These are phyloP conservation scores for Dryobota labecula DNA, from an alignment of 2,888 invertebrate species.

Conservation along the genomic window DNA sequence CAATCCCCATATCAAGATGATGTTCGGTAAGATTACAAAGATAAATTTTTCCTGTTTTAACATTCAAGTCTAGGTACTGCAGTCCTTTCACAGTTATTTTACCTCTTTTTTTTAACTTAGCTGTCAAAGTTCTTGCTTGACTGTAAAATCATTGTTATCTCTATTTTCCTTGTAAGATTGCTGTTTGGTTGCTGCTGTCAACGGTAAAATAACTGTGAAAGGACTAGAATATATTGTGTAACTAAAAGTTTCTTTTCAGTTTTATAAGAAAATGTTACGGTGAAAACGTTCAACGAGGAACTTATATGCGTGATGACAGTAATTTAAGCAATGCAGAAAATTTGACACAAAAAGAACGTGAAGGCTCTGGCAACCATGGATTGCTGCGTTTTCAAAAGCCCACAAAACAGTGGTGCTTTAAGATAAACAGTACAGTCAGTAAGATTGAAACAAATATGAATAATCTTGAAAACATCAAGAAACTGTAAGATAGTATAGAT, in stretches of 20 bases:
- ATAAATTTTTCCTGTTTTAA: not conserved
- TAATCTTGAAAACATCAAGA: conserved; percentile 73
- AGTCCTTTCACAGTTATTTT: not conserved
- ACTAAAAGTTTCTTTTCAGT: conserved; percentile 28
- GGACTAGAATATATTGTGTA: not conserved
- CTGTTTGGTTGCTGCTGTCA: not conserved
- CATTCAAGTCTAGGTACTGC: not conserved
- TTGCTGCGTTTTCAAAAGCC: conserved; percentile 64
- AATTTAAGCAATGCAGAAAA: not conserved
- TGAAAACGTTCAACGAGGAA: conserved; percentile 16
- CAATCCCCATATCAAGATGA: conserved; percentile 5
- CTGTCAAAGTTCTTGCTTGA: not conserved
- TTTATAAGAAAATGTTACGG: conserved; percentile 54
- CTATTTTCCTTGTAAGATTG: not conserved
- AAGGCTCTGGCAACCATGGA: conserved; percentile 3
- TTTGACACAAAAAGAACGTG: not conserved
- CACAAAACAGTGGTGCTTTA: conserved; percentile 79
- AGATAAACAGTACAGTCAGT: conserved; percentile 61
- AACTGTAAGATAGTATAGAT: conserved; percentile 73
- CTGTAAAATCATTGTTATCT: not conserved
- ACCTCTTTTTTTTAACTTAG: not conserved
- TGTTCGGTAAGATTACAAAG: conserved; percentile 35
- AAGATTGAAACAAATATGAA: conserved; percentile 18
- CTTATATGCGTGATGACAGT: conserved; percentile 3
- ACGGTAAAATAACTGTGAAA: not conserved